Percentiles rank a stretch among this genome's conserved stretches.
Conservation (phyloP, 2,113 vertebrate species). For the Ailurus styani region DNA sequence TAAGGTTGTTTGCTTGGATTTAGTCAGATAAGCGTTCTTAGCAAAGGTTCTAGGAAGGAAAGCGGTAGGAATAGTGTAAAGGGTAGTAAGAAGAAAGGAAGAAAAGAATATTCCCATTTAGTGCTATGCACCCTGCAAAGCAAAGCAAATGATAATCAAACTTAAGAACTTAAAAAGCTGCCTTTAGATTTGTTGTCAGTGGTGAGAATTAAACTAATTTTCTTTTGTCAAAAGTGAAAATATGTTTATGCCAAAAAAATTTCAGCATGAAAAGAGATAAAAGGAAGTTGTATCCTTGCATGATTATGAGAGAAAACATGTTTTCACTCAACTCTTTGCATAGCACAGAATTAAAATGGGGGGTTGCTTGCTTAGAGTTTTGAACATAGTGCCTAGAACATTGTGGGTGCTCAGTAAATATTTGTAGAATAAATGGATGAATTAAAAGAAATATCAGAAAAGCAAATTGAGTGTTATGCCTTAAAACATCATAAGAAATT, state of each 20-base stretch:
- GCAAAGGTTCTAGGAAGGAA: background rate
- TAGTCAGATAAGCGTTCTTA: background rate
- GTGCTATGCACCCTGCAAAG: background rate
- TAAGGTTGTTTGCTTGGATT: background rate
- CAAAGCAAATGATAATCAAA: conserved; percentile 18
- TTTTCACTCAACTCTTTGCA: background rate
- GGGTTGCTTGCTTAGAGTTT: background rate
- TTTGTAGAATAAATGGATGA: background rate
- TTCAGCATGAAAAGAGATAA: background rate
- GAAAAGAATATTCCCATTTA: background rate
- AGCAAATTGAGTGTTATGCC: background rate
- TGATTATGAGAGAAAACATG: background rate
- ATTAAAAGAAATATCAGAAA: background rate
- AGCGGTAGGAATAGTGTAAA: background rate
- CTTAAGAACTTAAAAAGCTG: conserved; percentile 38
- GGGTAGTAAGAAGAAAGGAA: background rate
- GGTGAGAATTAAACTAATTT: conserved; percentile 65
- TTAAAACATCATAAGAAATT: background rate
- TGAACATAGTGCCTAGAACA: background rate
- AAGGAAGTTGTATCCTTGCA: conserved; percentile 28
- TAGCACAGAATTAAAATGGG: background rate
- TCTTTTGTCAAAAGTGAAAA: conserved; percentile 66
- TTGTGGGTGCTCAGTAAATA: background rate
- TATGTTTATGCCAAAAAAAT: conserved; percentile 30
- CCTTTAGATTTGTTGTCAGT: conserved; percentile 39